These are phyloP conservation scores for Neodiprion pinetum DNA, from an alignment of 1,140 invertebrate genomes.

Conservation along the genomic window DNA sequence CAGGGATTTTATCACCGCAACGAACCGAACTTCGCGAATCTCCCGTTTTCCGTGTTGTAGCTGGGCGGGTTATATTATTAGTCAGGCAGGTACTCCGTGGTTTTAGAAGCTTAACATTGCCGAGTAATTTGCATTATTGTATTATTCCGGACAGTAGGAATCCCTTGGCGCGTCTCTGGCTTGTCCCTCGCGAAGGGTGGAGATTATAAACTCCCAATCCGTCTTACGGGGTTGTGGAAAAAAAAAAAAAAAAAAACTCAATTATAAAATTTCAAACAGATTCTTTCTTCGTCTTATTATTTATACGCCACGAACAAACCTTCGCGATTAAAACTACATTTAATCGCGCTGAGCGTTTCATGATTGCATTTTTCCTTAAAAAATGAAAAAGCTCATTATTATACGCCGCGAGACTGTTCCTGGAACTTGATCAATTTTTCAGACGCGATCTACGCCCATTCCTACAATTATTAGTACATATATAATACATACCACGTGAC, in stretches of 20 bases:
- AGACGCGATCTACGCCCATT: too few relatives aligned
- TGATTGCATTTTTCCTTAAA: too few relatives aligned
- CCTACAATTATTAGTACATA: too few relatives aligned
- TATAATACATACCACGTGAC: background rate
- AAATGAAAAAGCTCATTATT: too few relatives aligned
- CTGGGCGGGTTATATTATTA: too few relatives aligned
- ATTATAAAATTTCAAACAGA: background rate
- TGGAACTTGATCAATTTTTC: too few relatives aligned
- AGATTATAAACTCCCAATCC: background rate
- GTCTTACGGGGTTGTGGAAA: background rate
- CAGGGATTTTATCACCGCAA: background rate
- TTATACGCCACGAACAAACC: too few relatives aligned
- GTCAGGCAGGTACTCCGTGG: background rate
- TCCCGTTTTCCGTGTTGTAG: background rate
- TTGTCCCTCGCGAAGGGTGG: background rate
- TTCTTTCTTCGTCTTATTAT: too few relatives aligned
- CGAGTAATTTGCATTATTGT: constrained; percentile 1
- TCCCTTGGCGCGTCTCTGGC: background rate
- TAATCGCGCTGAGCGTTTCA: too few relatives aligned
- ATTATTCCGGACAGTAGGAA: constrained; percentile 2
- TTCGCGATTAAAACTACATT: too few relatives aligned
- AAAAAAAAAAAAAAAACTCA: background rate
- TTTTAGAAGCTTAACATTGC: constrained; percentile 1
- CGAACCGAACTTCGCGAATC: background rate
- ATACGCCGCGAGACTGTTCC: too few relatives aligned